A percentile compares a stretch with the other conserved stretches of the same genome.
Evolutionary conservation across 2,888 invertebrate species (phyloP).

Genomic region (Ariolimax columbianus): DNA sequence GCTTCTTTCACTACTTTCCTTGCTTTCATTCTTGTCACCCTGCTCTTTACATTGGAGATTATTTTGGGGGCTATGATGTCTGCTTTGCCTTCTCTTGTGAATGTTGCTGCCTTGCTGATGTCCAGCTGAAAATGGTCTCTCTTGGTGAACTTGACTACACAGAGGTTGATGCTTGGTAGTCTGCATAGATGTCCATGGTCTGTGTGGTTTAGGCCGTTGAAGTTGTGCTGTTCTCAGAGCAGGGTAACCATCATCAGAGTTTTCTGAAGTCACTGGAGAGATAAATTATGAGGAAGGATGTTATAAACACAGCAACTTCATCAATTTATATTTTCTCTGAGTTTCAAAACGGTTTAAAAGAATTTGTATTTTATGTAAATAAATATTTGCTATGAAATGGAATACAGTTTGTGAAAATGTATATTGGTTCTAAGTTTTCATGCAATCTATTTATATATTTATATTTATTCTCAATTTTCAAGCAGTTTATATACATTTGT

Average conservation of each 20-base stretch:
- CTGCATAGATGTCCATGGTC: background rate
- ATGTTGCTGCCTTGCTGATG: background rate
- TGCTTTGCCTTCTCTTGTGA: background rate
- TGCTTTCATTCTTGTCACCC: background rate
- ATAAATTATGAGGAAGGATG: background rate
- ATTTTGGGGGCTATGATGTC: background rate
- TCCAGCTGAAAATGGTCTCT: constrained; percentile 23
- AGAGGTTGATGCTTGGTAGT: background rate
- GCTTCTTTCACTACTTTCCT: constrained; percentile 11
- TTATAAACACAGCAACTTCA: too few species aligned
- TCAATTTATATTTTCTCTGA: too few species aligned
- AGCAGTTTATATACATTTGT: too few species aligned
- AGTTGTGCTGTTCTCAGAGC: constrained; percentile 34
- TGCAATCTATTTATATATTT: too few species aligned
- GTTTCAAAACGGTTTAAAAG: too few species aligned
- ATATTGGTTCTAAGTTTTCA: background rate
- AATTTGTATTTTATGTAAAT: too few species aligned
- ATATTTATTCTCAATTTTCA: too few species aligned
- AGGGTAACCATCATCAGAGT: constrained; percentile 33
- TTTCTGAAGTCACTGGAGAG: constrained; percentile 12
- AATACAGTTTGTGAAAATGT: background rate
- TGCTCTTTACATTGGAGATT: background rate
- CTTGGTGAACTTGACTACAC: background rate
- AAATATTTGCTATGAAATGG: too few species aligned
- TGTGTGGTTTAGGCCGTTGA: background rate